These are phyloP conservation scores for Batillaria attramentaria DNA, from an alignment of 1,140 invertebrate genomes.

Conservation along the genomic window DNA sequence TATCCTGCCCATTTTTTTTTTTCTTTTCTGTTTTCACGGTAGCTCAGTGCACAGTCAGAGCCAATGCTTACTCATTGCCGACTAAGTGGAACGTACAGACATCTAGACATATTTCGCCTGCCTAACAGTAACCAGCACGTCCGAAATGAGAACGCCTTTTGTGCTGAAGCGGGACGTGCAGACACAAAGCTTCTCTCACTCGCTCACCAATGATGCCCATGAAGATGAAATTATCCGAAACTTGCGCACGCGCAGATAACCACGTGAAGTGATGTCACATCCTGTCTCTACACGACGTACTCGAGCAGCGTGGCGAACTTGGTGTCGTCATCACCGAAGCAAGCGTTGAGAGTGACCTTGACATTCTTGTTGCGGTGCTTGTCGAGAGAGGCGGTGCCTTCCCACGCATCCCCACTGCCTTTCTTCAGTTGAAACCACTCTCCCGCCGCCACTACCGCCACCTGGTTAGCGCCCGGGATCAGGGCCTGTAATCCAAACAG, in stretches of 20 bases:
- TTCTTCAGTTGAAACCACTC: slow-evolving; percentile 68
- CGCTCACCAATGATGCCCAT: no score
- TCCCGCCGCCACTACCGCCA: slow-evolving; percentile 63
- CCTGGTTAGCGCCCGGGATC: slow-evolving; percentile 63
- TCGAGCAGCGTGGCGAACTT: slow-evolving; percentile 68
- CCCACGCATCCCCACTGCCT: slow-evolving; percentile 52
- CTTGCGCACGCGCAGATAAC: no score
- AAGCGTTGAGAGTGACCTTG: slow-evolving; percentile 65
- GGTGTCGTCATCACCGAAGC: slow-evolving; percentile 55
- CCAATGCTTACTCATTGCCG: no score
- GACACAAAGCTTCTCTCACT: background rate
- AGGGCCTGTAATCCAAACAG: slow-evolving; percentile 30
- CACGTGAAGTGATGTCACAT: background rate
- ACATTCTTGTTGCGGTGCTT: slow-evolving; percentile 56
- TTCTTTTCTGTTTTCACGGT: no score
- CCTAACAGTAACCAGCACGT: background rate
- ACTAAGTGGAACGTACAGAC: no score
- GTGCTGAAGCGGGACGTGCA: background rate
- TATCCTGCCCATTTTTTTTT: no score
- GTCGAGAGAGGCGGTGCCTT: slow-evolving; percentile 55
- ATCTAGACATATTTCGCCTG: background rate
- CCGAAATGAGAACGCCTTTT: background rate
- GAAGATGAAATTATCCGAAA: background rate
- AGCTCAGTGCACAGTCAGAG: no score
- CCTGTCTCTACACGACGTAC: slow-evolving; percentile 49